Evolutionary conservation across 2,113 vertebrate species (phyloP), one percentile per base, ranked within the genome.

Genomic region (Australoheros scitulus): DNA sequence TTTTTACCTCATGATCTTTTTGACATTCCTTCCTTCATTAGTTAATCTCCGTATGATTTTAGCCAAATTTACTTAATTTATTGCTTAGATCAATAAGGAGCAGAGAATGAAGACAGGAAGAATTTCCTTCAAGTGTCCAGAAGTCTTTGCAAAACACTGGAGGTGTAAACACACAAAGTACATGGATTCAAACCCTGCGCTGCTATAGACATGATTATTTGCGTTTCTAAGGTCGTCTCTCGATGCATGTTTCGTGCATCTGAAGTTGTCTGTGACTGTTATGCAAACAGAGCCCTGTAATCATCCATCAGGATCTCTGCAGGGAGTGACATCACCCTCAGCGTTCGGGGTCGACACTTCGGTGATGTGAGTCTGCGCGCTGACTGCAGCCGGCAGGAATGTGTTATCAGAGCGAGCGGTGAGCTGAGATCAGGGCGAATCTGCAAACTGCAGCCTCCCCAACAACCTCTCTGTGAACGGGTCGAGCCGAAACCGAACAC

Each of bases 361-460:
- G 90, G 95, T 96, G 93, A 97, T 94, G 93, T 90, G 94, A 86
- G 93, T 94, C 95, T 92, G 93, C 93, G 94, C 86, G 84, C 95
- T 97, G 96, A 97, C 94, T 83, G n/a, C 93, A 97, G 92, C 89
- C 0, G 1, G 85, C 86, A 95, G 95, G 96, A 97, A 97, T 97
- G 95, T 91, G 93, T 78, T 78, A 79, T 55, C 68, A n/a, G 70
- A 65, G 18, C 1, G 61, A 61, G 76, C 10, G 2, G 6, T 43
- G 56, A 50, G 61, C 26, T 55, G 18, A 55, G 68, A 55, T 72
- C 68, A 72, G 18, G 68, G 47, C 1, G 11, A 57, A 18, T 32
- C 68, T 72, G 65, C 50, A 70, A 52, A 32, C 24, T 17, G 50
- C 50, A 52, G 50, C 50, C 50, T n/a, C 52, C 10, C 43, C 8